Evolutionary conservation across 1,140 invertebrate genomes (phyloP).

Genomic region (Drosophila baimaii): DNA sequence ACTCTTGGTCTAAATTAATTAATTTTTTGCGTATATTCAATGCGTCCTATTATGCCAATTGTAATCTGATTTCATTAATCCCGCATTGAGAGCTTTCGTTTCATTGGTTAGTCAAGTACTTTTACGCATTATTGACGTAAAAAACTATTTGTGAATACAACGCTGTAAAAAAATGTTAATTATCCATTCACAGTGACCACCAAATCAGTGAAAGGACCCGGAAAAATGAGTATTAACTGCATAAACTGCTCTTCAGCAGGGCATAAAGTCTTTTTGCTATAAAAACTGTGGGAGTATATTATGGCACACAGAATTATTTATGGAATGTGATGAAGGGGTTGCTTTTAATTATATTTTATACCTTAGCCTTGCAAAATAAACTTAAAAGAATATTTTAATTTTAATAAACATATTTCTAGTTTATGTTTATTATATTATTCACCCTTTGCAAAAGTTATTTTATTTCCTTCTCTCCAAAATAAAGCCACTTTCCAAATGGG

Average conservation of each 20-base stretch:
- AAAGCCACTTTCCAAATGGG: not conserved
- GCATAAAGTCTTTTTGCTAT: not conserved
- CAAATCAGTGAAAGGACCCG: slow-evolving; percentile 18
- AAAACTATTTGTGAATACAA: slow-evolving; percentile 22
- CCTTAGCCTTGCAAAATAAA: not conserved
- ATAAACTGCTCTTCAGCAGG: not conserved
- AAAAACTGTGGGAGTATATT: not conserved
- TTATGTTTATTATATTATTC: not conserved
- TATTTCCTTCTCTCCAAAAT: not conserved
- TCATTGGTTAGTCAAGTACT: slow-evolving; percentile 40
- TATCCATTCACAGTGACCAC: slow-evolving; percentile 17
- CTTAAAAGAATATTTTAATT: not conserved
- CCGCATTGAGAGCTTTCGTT: slow-evolving; percentile 31
- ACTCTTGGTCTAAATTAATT: slow-evolving; percentile 35
- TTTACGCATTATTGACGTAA: slow-evolving; percentile 29
- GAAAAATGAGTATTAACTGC: slow-evolving; percentile 25
- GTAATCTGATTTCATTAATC: slow-evolving; percentile 51
- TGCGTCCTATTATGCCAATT: slow-evolving; percentile 23
- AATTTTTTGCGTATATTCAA: slow-evolving; percentile 20
- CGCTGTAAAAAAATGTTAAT: slow-evolving; percentile 26
- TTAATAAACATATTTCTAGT: no score
- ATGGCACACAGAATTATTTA: not conserved
- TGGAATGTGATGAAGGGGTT: not conserved
- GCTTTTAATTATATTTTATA: not conserved
- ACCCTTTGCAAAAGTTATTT: not conserved